Conservation (phyloP, 2,113 vertebrate species). For the Brachypteracias leptosomus region DNA sequence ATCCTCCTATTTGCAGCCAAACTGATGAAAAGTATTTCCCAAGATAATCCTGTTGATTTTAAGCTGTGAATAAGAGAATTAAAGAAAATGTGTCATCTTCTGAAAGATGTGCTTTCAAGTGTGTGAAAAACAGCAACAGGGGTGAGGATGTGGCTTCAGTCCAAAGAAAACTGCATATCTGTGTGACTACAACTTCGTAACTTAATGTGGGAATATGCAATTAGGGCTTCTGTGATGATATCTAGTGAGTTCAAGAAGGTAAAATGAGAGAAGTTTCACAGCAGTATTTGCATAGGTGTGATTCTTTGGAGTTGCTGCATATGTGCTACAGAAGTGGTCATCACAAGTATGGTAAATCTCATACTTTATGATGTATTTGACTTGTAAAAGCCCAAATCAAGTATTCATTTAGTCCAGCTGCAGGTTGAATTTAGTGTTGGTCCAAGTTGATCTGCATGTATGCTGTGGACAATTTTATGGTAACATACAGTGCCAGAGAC, state of each 20-base stretch:
- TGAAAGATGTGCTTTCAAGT: not conserved
- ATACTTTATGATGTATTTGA: no score
- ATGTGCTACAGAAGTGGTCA: not conserved
- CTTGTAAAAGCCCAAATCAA: not conserved
- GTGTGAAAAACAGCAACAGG: not conserved
- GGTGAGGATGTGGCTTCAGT: not conserved
- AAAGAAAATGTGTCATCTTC: not conserved
- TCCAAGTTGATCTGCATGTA: not conserved
- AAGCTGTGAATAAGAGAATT: not conserved
- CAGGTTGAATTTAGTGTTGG: not conserved
- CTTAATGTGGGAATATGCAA: not conserved
- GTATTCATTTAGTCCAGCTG: not conserved
- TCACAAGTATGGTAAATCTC: not conserved
- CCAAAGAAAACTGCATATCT: not conserved
- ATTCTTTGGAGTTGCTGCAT: not conserved
- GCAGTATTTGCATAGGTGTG: not conserved
- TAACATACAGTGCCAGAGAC: not conserved
- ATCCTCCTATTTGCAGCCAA: not conserved
- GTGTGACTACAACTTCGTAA: not conserved
- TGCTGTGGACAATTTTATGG: not conserved
- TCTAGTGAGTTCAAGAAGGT: not conserved
- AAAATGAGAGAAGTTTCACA: not conserved
- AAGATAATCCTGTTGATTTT: not conserved
- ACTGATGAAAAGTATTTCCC: not conserved
- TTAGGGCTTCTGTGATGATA: not conserved